Base-by-base conservation (phyloP, 2,113 vertebrate genomes). In the Romanogobio albipinnatus region DNA sequence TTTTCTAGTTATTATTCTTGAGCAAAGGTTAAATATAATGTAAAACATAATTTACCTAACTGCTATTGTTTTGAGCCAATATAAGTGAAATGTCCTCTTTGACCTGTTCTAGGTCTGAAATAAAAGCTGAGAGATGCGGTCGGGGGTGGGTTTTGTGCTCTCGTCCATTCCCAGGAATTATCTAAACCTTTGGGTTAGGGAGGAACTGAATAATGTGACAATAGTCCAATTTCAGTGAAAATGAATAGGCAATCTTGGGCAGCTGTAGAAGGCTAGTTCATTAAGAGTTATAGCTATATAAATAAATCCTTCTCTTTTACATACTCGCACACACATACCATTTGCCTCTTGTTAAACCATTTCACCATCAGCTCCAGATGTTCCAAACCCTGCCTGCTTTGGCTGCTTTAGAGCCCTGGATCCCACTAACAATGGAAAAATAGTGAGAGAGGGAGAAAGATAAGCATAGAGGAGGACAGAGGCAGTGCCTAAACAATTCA, bases 281-380 rank as follows among this genome's bases (percentile, higher is more conserved):
- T 78, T 78, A 83, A 45, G 56, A 73, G 66, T 58, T 61, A 73
- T 47, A 59, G 49, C 8, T 73, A 56, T 19, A 39, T 81, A 68
- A 49, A 53, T 74, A 66, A 47, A 74, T 49, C 71, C 71, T 49
- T 74, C n/a, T n/a, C 39, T 74, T 74, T 74, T 74, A 73, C 29
- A 59, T 49, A 58, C 47, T 19, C 29, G 7, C 45, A 36, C 80
- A 82, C 64, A 71, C 64, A 71, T 39, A 82, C 39, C 39, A 77
- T 80, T 86, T 39, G 80, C 75, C 82, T 71, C 58, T 68, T 90
- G 78, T 82, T n/a, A 61, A 89, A 89, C 84, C 79, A 75, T 91
- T 88, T 91, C 89, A 90, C 90, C 87, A 89, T 92, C 86, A 88
- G 71, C 76, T 89, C 91, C 93, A 94, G 93, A 94, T 94, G 92